phyloP scores from a whole-genome alignment of 1,140 invertebrate genomes.

The Trialeurodes vaporariorum region DNA sequence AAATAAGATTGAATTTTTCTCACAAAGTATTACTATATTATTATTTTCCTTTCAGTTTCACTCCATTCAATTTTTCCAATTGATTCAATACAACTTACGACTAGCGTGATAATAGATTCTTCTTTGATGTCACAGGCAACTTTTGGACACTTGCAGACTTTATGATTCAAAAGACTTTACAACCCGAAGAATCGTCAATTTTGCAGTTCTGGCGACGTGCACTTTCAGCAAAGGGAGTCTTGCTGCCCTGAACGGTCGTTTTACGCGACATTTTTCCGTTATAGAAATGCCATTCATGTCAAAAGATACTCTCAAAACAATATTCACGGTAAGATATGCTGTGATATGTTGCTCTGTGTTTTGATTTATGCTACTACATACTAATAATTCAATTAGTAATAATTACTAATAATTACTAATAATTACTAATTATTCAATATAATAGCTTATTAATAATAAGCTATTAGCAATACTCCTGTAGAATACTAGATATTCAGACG shows the following conservation, averaged over 20 bases:
- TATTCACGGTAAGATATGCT: conserved; percentile 61
- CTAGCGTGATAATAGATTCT: conserved; percentile 9
- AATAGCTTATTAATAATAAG: too few species aligned
- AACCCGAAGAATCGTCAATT: conserved; percentile 76
- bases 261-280: conserved; percentile 74
- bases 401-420: too few species aligned
- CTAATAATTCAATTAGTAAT: too few species aligned
- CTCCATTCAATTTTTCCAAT: neutral
- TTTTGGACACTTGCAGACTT: conserved; percentile 66
- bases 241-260: conserved; percentile 69
- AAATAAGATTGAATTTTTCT: too few species aligned
- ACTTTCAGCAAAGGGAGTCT: conserved; percentile 79
- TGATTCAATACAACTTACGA: too few species aligned
- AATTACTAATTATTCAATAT: too few species aligned
- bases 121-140: conserved; percentile 47
- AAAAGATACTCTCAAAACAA: conserved; percentile 61
- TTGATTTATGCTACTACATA: too few species aligned
- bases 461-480: too few species aligned
- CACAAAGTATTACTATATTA: too few species aligned
- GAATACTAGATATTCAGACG: too few species aligned
- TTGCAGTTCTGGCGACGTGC: conserved; percentile 69
- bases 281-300: conserved; percentile 59
- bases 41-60: neutral
- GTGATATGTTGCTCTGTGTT: too few species aligned
- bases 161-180: conserved; percentile 76